Conservation (phyloP, 1,140 invertebrate species). For the Nylanderia fulva region DNA sequence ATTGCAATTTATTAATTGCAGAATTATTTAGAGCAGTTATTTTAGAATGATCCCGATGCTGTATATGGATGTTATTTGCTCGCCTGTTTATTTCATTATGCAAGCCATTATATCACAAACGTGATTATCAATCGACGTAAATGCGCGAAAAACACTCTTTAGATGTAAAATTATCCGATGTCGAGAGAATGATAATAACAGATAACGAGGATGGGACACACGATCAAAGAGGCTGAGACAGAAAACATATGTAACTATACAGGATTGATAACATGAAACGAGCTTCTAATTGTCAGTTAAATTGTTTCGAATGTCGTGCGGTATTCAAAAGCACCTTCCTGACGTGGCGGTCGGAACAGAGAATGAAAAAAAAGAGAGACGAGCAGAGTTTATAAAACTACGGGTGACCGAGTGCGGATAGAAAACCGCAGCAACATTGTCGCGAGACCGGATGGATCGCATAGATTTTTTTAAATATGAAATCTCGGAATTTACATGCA, state of each 20-base stretch:
- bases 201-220: slow-evolving; percentile 4
- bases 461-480: slow-evolving; percentile 31
- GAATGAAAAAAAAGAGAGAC: slow-evolving; percentile 2
- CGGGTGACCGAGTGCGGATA: slow-evolving; percentile 19
- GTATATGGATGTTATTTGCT: not conserved
- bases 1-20: not conserved
- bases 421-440: slow-evolving; percentile 43
- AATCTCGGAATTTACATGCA: slow-evolving; percentile 27
- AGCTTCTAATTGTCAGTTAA: slow-evolving; percentile 73
- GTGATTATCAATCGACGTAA: not conserved
- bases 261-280: slow-evolving; percentile 60
- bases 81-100: not conserved
- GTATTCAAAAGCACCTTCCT: slow-evolving; percentile 29
- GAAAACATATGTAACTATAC: slow-evolving; percentile 36
- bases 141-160: too few relatives aligned
- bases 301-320: slow-evolving; percentile 61
- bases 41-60: not conserved
- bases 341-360: not conserved
- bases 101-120: not conserved
- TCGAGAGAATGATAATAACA: slow-evolving; percentile 25
- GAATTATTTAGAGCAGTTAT: not conserved
- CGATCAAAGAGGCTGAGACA: slow-evolving; percentile 37
- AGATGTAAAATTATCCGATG: slow-evolving; percentile 42
- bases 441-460: slow-evolving; percentile 28
- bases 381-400: slow-evolving; percentile 45